Conservation (phyloP, 2,888 invertebrate genomes). For the Ectropis crepuscularia region DNA sequence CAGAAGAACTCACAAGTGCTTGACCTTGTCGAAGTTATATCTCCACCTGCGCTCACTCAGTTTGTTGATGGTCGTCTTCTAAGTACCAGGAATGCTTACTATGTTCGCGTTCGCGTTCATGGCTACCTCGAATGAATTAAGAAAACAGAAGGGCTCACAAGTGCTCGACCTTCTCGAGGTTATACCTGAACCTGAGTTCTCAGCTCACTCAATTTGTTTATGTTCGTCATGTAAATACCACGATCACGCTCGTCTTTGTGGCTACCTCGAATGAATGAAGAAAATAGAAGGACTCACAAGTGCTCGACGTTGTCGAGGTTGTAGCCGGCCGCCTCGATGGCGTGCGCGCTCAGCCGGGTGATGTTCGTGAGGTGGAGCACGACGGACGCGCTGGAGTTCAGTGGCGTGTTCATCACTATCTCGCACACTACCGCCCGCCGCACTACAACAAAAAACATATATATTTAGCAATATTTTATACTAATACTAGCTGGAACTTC, state of each 20-base stretch:
- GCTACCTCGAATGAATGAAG: too few relatives aligned
- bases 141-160: conserved; percentile 57
- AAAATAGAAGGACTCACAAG: conserved; percentile 58
- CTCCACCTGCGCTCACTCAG: not conserved
- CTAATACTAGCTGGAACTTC: too few relatives aligned
- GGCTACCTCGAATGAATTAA: too few relatives aligned
- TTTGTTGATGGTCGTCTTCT: too few relatives aligned
- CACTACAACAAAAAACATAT: conserved; percentile 46
- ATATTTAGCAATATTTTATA: too few relatives aligned
- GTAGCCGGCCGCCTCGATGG: conserved; percentile 68
- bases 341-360: conserved; percentile 66
- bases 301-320: conserved; percentile 69
- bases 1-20: conserved; percentile 67
- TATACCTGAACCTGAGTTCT: not conserved
- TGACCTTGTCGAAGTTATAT: conserved; percentile 45
- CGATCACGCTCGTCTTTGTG: too few relatives aligned
- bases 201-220: not conserved
- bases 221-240: too few relatives aligned
- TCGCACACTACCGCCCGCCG: conserved; percentile 42
- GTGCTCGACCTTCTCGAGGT: conserved; percentile 58
- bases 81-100: too few relatives aligned
- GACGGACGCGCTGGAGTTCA: conserved; percentile 59
- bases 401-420: conserved; percentile 20
- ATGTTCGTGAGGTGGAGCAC: conserved; percentile 72
- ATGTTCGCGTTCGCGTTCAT: too few relatives aligned